A percentile compares a stretch with the other conserved stretches of the same genome.
phyloP scores from a whole-genome alignment of 2,113 vertebrate species.

The Chunga burmeisteri region DNA sequence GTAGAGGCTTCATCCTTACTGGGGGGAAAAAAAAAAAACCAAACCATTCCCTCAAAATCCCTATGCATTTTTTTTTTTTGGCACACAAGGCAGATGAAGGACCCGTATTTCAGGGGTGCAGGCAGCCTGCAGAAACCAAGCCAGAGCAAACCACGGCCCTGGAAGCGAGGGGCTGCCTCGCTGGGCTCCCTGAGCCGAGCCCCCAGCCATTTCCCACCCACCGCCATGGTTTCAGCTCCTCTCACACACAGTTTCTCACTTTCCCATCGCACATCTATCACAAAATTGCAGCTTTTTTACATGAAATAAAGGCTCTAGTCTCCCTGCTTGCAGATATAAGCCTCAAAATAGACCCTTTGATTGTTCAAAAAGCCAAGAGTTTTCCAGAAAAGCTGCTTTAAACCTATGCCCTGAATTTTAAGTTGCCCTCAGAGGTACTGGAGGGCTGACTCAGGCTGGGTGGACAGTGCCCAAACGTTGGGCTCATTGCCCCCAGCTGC shows the following conservation, averaged over 20 bases:
- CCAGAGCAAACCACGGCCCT: not conserved
- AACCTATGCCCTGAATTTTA: not conserved
- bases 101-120: not conserved
- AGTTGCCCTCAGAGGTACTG: no score
- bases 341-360: not conserved
- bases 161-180: not conserved
- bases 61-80: not conserved
- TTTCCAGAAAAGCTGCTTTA: not conserved
- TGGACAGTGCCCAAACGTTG: not conserved
- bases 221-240: fast-evolving
- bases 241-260: not conserved
- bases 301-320: fast-evolving
- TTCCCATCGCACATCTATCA: fast-evolving
- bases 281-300: fast-evolving
- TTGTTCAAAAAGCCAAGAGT: not conserved
- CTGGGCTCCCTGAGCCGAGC: not conserved
- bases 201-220: not conserved
- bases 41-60: not conserved
- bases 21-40: not conserved
- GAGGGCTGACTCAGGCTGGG: not conserved
- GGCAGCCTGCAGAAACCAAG: not conserved
- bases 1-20: no score
- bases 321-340: not conserved
- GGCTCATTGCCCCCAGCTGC: not conserved
- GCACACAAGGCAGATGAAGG: fast-evolving